Conservation (phyloP, 2,797 vertebrate genomes). For the Chaenodraco wilsoni region DNA sequence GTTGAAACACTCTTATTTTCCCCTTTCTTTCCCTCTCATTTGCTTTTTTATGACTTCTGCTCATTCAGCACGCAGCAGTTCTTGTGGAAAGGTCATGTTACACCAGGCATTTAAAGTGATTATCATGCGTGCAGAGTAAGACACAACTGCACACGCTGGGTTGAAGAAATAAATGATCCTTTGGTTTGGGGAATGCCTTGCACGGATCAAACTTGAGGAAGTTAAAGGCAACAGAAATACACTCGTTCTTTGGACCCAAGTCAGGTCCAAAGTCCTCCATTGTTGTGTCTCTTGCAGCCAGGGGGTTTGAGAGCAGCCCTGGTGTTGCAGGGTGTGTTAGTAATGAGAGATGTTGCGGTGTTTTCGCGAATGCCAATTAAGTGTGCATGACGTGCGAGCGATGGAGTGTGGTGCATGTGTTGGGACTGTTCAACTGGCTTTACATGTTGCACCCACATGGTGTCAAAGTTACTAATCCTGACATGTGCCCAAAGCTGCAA, state of each 20-base stretch:
- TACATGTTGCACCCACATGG: conserved; percentile 24
- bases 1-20: conserved; percentile 13
- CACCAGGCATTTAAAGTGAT: conserved; percentile 24
- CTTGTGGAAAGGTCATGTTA: conserved; percentile 11
- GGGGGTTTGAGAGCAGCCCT: conserved; percentile 5
- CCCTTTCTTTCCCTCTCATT: conserved; percentile 10
- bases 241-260: conserved; percentile 8
- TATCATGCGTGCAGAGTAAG: conserved; percentile 3
- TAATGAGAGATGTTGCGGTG: not conserved
- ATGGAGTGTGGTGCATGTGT: conserved; percentile 13
- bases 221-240: conserved; percentile 19
- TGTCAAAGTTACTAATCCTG: conserved; percentile 44
- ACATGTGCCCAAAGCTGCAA: conserved; percentile 32
- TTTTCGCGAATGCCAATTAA: conserved; percentile 16
- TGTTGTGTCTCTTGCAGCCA: conserved; percentile 32
- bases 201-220: conserved; percentile 16
- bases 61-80: not conserved
- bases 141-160: conserved; percentile 1
- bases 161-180: not conserved
- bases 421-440: conserved; percentile 14
- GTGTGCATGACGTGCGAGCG: not conserved
- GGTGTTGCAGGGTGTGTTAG: not conserved
- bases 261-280: conserved; percentile 38
- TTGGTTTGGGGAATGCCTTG: conserved; percentile 2
- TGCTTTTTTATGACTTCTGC: not conserved